Percentiles rank a stretch among this genome's conserved stretches.
Evolutionary conservation across 2,888 invertebrate genomes (phyloP).

Genomic region (Pristionchus maxplancki): DNA sequence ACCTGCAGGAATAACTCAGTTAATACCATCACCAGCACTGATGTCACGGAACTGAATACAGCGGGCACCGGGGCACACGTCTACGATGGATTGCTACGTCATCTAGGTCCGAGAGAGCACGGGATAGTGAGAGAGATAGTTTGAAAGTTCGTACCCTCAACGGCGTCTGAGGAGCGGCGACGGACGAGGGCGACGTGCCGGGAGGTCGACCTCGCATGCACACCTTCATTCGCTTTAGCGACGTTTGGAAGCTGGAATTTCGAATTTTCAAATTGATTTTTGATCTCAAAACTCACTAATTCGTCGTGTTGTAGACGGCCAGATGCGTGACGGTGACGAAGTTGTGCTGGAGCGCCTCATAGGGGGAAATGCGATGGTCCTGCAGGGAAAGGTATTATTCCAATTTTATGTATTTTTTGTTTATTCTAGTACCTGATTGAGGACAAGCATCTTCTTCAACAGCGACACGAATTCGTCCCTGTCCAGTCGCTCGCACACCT

Average conservation of each 20-base stretch:
- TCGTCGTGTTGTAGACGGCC: conserved; percentile 60
- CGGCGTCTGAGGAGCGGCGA: conserved; percentile 30
- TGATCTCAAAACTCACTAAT: conserved; percentile 63
- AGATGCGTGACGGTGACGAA: conserved; percentile 75
- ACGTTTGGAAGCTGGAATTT: conserved; percentile 59
- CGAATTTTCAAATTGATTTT: too few relatives aligned
- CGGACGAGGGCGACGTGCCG: not conserved
- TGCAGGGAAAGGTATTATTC: conserved; percentile 77
- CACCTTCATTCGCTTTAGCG: conserved; percentile 72
- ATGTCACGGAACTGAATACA: too few relatives aligned
- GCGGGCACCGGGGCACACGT: too few relatives aligned
- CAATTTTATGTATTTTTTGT: not conserved
- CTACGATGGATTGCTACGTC: too few relatives aligned
- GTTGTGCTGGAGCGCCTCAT: conserved; percentile 72
- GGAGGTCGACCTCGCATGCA: conserved; percentile 57
- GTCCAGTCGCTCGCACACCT: conserved; percentile 96
- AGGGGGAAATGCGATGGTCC: conserved; percentile 93
- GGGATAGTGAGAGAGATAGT: too few relatives aligned
- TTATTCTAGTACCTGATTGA: conserved; percentile 86
- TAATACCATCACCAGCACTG: too few relatives aligned
- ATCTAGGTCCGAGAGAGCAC: too few relatives aligned
- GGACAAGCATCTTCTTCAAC: conserved; percentile 96
- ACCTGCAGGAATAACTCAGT: too few relatives aligned
- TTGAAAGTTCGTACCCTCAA: conserved; percentile 9
- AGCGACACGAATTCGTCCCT: conserved; percentile 97